These are phyloP conservation scores for Chionis minor DNA, from an alignment of 2,113 vertebrate genomes.

Conservation along the genomic window DNA sequence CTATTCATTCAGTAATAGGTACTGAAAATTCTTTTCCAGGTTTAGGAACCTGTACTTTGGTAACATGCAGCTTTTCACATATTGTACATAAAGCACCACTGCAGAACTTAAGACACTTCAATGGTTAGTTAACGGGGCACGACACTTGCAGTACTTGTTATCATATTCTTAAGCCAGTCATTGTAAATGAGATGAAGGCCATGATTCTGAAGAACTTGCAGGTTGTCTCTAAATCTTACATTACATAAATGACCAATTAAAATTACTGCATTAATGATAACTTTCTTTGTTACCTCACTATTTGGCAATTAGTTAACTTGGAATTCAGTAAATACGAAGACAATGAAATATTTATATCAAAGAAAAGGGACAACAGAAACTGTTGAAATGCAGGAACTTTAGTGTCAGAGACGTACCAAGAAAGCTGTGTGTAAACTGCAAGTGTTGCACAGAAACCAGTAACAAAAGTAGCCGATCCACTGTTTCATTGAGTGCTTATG, in stretches of 20 bases:
- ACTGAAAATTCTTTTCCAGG: background rate
- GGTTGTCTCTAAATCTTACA: background rate
- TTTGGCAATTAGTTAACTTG: background rate
- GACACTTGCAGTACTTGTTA: background rate
- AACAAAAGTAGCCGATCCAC: background rate
- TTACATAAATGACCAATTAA: background rate
- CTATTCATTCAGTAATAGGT: background rate
- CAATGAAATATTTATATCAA: background rate
- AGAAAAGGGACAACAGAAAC: background rate
- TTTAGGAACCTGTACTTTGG: background rate
- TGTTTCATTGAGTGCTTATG: background rate
- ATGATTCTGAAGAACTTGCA: background rate
- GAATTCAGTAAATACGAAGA: background rate
- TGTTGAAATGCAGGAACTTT: background rate
- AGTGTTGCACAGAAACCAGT: background rate
- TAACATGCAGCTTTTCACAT: background rate
- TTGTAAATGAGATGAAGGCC: background rate
- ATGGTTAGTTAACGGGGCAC: background rate
- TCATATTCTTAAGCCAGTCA: background rate
- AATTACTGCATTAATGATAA: background rate
- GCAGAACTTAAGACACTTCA: background rate
- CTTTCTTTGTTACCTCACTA: background rate
- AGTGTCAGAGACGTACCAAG: rapidly evolving
- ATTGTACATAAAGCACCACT: background rate
- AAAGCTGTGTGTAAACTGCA: background rate